Conservation (phyloP, 2,888 invertebrate genomes). For the Luperina nickerlii region DNA sequence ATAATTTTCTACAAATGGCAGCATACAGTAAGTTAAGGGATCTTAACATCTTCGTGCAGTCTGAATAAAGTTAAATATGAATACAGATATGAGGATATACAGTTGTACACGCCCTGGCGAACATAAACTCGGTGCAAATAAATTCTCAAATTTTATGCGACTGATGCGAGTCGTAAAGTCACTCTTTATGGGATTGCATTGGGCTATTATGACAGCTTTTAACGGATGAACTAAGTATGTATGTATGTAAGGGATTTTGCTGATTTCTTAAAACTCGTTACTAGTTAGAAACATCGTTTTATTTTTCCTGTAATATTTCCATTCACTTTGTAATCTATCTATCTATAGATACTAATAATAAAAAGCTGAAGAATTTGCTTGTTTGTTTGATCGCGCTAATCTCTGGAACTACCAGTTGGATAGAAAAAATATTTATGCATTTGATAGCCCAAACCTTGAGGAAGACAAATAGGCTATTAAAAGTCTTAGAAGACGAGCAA, state of each 20-base stretch:
- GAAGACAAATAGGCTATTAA: too few relatives aligned
- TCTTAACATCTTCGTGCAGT: slow-evolving; percentile 8
- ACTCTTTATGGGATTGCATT: slow-evolving; percentile 33
- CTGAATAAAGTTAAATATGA: slow-evolving; percentile 47
- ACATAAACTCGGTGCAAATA: slow-evolving; percentile 42
- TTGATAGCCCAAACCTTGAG: background rate
- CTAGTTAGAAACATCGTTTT: background rate
- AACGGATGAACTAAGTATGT: background rate
- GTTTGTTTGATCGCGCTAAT: background rate
- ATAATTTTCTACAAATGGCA: slow-evolving; percentile 15
- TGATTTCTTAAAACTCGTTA: background rate
- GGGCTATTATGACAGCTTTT: slow-evolving; percentile 23
- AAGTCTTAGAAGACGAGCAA: too few relatives aligned
- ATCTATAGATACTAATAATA: background rate
- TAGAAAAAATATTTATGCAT: background rate
- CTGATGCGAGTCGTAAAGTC: slow-evolving; percentile 48
- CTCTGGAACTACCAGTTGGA: background rate
- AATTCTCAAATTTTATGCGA: slow-evolving; percentile 42
- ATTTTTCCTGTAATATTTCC: background rate
- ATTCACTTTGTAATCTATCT: background rate
- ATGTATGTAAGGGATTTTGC: background rate
- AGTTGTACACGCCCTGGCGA: slow-evolving; percentile 15
- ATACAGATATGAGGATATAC: slow-evolving; percentile 28
- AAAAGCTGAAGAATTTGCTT: background rate
- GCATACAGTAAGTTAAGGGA: slow-evolving; percentile 8